phyloP scores from a whole-genome alignment of 2,797 vertebrate species.

The Parotocinclus haroldoi region DNA sequence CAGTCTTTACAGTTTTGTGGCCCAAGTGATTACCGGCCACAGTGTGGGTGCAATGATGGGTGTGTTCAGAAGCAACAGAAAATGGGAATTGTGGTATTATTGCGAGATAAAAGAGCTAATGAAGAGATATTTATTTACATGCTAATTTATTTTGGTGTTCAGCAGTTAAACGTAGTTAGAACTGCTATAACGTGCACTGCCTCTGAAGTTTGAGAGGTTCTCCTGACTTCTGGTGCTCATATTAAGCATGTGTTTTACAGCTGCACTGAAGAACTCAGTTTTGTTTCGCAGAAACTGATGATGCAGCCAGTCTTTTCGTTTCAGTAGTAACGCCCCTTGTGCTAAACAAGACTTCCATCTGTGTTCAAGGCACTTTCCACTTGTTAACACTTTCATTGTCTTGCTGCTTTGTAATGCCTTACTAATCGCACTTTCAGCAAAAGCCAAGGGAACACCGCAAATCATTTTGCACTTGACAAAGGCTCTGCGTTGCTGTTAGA shows the following conservation, averaged over 20 bases:
- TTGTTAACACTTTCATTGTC: constrained; percentile 40
- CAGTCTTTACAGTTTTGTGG: constrained; percentile 42
- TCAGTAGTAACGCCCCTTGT: constrained; percentile 17
- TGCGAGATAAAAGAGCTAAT: constrained; percentile 15
- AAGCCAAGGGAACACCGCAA: constrained; percentile 47
- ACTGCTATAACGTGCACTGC: constrained; percentile 36
- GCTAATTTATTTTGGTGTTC: constrained; percentile 35
- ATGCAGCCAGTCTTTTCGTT: constrained; percentile 6
- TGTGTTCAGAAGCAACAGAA: constrained; percentile 1
- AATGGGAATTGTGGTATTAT: constrained; percentile 15
- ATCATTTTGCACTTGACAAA: constrained; percentile 53
- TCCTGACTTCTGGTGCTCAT: constrained; percentile 23
- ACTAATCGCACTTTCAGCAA: constrained; percentile 63
- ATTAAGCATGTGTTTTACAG: constrained; percentile 28
- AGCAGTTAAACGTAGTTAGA: constrained; percentile 20
- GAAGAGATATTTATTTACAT: constrained; percentile 27
- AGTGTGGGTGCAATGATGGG: constrained; percentile 16
- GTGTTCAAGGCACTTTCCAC: constrained; percentile 35
- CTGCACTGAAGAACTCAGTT: constrained; percentile 4
- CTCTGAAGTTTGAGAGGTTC: constrained; percentile 31
- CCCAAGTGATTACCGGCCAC: constrained; percentile 6
- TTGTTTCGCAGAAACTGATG: too few species aligned
- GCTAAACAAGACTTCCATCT: constrained; percentile 21
- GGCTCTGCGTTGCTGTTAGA: constrained; percentile 29
- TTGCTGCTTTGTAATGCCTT: constrained; percentile 57